Conservation (phyloP, 2,797 vertebrate species). For the Melanotaenia boesemani region DNA sequence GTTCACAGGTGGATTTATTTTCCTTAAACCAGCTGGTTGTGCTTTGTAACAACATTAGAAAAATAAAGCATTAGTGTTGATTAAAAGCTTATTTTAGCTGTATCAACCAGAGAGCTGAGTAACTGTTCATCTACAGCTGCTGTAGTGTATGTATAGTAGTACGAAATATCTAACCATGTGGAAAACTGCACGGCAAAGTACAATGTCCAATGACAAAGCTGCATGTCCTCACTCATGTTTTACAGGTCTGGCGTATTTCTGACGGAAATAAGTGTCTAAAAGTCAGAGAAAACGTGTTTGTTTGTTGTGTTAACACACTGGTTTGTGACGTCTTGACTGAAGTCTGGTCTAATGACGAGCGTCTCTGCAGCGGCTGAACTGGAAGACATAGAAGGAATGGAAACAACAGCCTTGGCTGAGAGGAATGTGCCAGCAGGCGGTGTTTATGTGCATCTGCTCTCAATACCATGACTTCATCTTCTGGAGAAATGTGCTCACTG, state of each 20-base stretch:
- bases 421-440: not conserved
- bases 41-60: conserved; percentile 14
- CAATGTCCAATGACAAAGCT: not conserved
- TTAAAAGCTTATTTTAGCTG: conserved; percentile 2
- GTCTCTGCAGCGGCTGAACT: not conserved
- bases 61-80: not conserved
- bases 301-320: not conserved
- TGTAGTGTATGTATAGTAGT: too few species aligned
- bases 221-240: not conserved
- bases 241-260: not conserved
- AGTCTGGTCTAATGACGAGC: not conserved
- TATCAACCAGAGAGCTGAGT: not conserved
- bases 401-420: conserved; percentile 21
- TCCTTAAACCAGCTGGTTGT: not conserved
- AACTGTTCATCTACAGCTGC: not conserved
- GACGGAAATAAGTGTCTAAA: not conserved
- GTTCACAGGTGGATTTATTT: too few species aligned
- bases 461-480: not conserved
- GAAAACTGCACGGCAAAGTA: too few species aligned
- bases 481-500: not conserved
- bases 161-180: not conserved
- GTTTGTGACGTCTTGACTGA: too few species aligned
- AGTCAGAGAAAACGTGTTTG: not conserved
- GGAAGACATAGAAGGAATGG: conserved; percentile 31
- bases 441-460: not conserved